Base-by-base conservation (phyloP, 1,140 invertebrate genomes). In the Drosophila persimilis region DNA sequence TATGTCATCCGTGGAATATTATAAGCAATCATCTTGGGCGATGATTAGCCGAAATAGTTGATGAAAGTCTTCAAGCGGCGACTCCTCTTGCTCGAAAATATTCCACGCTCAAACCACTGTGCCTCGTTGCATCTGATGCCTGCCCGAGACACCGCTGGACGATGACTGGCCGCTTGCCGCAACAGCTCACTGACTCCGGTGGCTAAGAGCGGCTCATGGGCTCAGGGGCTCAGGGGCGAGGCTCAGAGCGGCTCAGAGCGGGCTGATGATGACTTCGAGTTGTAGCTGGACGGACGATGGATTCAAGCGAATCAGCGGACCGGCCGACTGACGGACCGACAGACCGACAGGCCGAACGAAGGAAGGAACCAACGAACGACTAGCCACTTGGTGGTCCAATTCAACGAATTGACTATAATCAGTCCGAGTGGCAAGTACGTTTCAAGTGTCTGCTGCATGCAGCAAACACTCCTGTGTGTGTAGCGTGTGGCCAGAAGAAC, bases 321-420 rank as follows among this genome's bases (percentile, higher is more conserved):
- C 13, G 11, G 13, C 35, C 35, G 64, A 64, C 44, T 7, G 29
- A 8, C 29, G 1, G 29, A 31, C 29, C 7, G 52, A 60, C 24
- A 5, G 11, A 39, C 52, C 31, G 51, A 64, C 44, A 2, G 26
- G 2, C 26, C 7, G 3, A 35, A 45, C 35, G 45, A 60, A 31
- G 17, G 17, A 17, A 17, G 0, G 17, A 17, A 17, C 17, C 17
- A 17, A 17, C 35, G 52, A 60, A 31, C 39, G 73, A 64, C 55
- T 13, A 11, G 66, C 62, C 81, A 88, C 81, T 86, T 79, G 83
- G 83, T 88, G 83, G 83, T 88, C 83, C 83, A 88, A 88, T 88
- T 88, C 83, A 88, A 78, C 83, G 83, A 88, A 88, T 88, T 88
- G 83, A 88, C 84, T 88, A 88, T 88, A 88, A 88, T 88, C 83